Evolutionary conservation across 2,113 vertebrate genomes (phyloP).

Genomic region (Spea bombifrons): DNA sequence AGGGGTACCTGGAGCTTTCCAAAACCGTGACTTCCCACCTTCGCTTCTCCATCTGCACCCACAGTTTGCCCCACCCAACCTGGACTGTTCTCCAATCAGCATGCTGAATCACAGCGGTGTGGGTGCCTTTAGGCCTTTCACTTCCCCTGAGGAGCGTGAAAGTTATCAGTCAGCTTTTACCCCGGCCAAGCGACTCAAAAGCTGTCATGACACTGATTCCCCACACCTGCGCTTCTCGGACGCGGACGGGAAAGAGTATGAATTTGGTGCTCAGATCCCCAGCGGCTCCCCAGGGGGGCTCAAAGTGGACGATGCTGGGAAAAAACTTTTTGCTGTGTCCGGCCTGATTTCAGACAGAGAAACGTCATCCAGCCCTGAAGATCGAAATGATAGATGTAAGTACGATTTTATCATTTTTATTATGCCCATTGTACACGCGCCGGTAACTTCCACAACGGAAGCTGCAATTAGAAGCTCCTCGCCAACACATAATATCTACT

Average conservation of each 20-base stretch:
- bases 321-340: slow-evolving; percentile 97
- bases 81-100: slow-evolving; percentile 97
- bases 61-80: slow-evolving; percentile 94
- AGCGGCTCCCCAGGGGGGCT: slow-evolving; percentile 90
- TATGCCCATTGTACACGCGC: neutral
- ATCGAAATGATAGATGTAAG: slow-evolving; percentile 98
- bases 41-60: slow-evolving; percentile 97
- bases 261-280: slow-evolving; percentile 90
- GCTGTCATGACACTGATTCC: slow-evolving; percentile 94
- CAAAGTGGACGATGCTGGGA: slow-evolving; percentile 94
- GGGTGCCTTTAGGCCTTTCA: slow-evolving; percentile 95
- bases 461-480: neutral
- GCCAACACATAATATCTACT: neutral
- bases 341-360: slow-evolving; percentile 98
- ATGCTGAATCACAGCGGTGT: slow-evolving; percentile 98
- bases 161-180: slow-evolving; percentile 98
- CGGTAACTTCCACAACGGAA: neutral
- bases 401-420: slow-evolving; percentile 56
- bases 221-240: slow-evolving; percentile 98
- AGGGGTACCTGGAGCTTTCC: slow-evolving; percentile 89
- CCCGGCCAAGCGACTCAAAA: slow-evolving; percentile 95
- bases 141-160: slow-evolving; percentile 92
- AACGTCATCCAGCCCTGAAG: slow-evolving; percentile 94
- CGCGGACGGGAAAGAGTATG: slow-evolving; percentile 97
- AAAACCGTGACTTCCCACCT: slow-evolving; percentile 95